Evolutionary conservation across 1,140 invertebrate species (phyloP).

Genomic region (Pemphigus obesinymphae): DNA sequence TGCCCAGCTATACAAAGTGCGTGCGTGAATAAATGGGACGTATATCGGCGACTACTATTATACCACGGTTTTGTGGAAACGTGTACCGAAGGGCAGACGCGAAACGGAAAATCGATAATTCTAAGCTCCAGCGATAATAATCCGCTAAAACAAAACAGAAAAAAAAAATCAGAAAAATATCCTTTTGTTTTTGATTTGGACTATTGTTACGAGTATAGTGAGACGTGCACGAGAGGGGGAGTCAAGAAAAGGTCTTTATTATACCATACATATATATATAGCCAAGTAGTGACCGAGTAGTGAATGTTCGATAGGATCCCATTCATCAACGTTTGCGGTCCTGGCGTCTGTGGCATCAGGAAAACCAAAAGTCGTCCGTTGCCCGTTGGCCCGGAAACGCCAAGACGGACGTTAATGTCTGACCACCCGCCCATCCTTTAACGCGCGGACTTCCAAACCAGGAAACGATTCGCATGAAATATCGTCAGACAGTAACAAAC

Average conservation of each 20-base stretch:
- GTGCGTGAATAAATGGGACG: not conserved
- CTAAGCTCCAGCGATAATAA: not conserved
- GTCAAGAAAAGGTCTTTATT: not conserved
- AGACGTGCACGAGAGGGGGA: not conserved
- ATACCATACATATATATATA: not conserved
- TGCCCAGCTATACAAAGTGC: not conserved
- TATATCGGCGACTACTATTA: not conserved
- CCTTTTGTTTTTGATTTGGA: slow-evolving; percentile 12
- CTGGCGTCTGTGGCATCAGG: slow-evolving; percentile 8
- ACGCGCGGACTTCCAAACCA: slow-evolving; percentile 7
- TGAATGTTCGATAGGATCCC: not conserved
- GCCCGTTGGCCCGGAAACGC: slow-evolving; percentile 22
- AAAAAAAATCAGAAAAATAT: not conserved
- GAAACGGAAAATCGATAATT: not conserved
- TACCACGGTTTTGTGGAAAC: not conserved
- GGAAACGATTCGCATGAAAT: slow-evolving; percentile 36
- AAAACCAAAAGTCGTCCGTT: slow-evolving; percentile 31
- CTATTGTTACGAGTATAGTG: not conserved
- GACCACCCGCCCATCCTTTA: not conserved
- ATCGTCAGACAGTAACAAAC: slow-evolving; percentile 37
- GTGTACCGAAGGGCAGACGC: not conserved
- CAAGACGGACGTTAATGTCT: slow-evolving; percentile 29
- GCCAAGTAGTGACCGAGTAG: not conserved
- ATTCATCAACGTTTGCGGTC: slow-evolving; percentile 36
- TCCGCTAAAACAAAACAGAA: not conserved